Conservation (phyloP, 2,888 invertebrate genomes). For the Eupithecia centaureata region DNA sequence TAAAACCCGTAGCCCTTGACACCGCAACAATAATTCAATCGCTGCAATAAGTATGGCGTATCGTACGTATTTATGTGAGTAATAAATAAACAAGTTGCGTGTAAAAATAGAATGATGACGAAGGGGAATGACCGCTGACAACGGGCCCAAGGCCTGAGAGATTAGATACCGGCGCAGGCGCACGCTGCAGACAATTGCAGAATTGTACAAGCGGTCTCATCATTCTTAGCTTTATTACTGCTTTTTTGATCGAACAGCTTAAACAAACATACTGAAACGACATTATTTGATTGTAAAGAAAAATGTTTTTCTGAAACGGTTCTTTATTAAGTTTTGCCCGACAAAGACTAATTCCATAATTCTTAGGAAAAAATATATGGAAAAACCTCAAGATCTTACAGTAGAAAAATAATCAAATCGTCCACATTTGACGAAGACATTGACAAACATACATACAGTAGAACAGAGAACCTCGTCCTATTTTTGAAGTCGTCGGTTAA, state of each 20-base stretch:
- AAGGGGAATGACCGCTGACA: conserved; percentile 80
- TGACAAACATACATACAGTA: too few relatives aligned
- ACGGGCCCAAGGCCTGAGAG: conserved; percentile 80
- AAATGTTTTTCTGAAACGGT: too few relatives aligned
- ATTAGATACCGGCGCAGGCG: conserved; percentile 72
- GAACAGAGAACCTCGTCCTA: too few relatives aligned
- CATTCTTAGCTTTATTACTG: conserved; percentile 1
- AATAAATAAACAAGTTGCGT: conserved; percentile 74
- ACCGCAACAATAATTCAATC: conserved; percentile 64
- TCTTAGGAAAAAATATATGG: too few relatives aligned
- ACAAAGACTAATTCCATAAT: too few relatives aligned
- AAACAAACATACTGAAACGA: neutral
- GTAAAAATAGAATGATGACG: conserved; percentile 76
- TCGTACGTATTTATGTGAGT: conserved; percentile 42
- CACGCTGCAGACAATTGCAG: conserved; percentile 70
- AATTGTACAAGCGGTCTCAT: conserved; percentile 54
- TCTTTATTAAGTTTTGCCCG: too few relatives aligned
- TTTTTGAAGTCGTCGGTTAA: too few relatives aligned
- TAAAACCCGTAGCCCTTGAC: conserved; percentile 42
- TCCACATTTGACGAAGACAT: too few relatives aligned
- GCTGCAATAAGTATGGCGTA: conserved; percentile 54
- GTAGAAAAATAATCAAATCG: too few relatives aligned
- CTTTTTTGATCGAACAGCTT: neutral
- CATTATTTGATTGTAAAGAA: too few relatives aligned
- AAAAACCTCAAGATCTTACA: too few relatives aligned